phyloP scores from a whole-genome alignment of 2,113 vertebrate genomes.

The Polypterus bichir region DNA sequence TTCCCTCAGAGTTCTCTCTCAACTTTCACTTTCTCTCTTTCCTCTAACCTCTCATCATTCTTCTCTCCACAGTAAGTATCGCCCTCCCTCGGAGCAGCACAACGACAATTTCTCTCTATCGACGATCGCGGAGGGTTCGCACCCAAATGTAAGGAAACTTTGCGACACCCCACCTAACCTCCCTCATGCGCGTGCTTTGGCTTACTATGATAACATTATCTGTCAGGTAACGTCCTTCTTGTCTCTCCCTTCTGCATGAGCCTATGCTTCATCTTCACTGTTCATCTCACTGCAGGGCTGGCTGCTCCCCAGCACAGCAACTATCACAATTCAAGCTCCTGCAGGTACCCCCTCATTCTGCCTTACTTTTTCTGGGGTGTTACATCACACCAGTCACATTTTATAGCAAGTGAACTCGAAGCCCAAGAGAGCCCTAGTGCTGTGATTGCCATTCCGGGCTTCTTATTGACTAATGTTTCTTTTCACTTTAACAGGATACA shows the following conservation, averaged over 20 bases:
- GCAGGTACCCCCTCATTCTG: neutral
- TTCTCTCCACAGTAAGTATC: conserved; percentile 68
- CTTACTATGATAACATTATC: conserved; percentile 74
- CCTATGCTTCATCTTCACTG: conserved; percentile 35
- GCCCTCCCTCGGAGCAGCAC: conserved; percentile 89
- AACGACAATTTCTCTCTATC: conserved; percentile 98
- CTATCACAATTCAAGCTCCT: neutral
- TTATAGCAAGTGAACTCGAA: too few species aligned
- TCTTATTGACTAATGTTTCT: too few species aligned
- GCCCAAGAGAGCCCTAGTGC: too few species aligned
- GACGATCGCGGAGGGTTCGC: conserved; percentile 97
- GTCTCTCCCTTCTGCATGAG: conserved; percentile 54
- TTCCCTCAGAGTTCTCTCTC: conserved; percentile 3
- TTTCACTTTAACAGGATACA: too few species aligned
- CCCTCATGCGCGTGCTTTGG: conserved; percentile 62
- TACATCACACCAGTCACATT: too few species aligned
- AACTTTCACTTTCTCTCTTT: neutral
- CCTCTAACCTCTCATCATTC: conserved; percentile 10
- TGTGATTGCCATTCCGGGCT: too few species aligned
- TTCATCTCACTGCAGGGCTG: conserved; percentile 8
- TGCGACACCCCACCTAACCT: conserved; percentile 55
- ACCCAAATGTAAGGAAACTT: conserved; percentile 94
- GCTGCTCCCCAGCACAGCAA: neutral
- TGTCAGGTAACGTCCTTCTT: conserved; percentile 66
- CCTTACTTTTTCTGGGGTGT: neutral